Base-by-base conservation (phyloP, 2,888 invertebrate species). In the Lordiphosa andalusiaca region DNA sequence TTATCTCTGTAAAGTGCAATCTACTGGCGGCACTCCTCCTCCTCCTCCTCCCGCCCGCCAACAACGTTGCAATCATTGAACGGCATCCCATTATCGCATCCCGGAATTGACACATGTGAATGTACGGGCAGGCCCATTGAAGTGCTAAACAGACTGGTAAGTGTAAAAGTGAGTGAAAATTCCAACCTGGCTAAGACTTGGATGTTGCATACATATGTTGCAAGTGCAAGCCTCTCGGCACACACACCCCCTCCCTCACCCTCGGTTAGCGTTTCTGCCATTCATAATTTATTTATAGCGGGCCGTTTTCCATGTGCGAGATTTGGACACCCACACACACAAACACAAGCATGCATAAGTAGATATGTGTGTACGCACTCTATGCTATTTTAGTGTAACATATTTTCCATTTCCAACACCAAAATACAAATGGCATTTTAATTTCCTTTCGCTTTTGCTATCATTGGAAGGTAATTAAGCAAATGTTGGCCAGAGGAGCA, bases 301-400 rank as follows among this genome's bases (percentile, higher is more conserved):
- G 53, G 40, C 46, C 61, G 51, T 59, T 69, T 66, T 82, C 80
- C 77, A 83, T 77, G 80, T 77, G 76, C 75, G 75, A 57, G 44
- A 60, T 71, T 81, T 68, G 49, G 62, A 62, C 64, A 62, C 64
- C 55, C 64, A 48, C 64, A 47, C 47, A 40, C 64, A 47, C 25
- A 36, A 36, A 53, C 21, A 46, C 30, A 19, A 2, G 35, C 37
- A 36, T 21, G 21, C 21, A 46, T 16, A 52, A 37, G 19, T 33
- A 16, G 13, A 19, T 40, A 36, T 9, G 19, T 44, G 51, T 50
- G 41, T 41, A 47, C 41, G 35, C 62, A 35, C 48, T 25, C 30
- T 54, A 63, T 62, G 62, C 62, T 62, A 62, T 62, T 62, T 62
- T 64, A 39, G 64, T 63, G 33, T 38, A 49, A 41, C 30, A 44